Base-by-base conservation (phyloP, 2,113 vertebrate genomes). In the Urocitellus parryii region DNA sequence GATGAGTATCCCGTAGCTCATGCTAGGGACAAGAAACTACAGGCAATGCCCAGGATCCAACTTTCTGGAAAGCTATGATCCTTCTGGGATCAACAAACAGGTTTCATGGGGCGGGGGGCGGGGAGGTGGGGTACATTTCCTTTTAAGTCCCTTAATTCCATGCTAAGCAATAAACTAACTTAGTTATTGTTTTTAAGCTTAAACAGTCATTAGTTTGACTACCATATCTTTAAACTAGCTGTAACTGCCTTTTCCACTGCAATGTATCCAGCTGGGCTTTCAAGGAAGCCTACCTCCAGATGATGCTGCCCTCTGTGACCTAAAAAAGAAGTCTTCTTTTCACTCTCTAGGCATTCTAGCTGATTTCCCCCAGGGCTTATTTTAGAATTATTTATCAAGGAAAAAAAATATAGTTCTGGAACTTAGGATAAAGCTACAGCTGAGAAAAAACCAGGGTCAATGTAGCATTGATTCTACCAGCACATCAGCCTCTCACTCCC, bases 361-460 rank as follows among this genome's bases (percentile, higher is more conserved):
- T 91, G 74, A 63, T 61, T 77, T 87, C 51, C 72, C 67, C 48
- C 39, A 24, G 82, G 24, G 1, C 22, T 81, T 72, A 18, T 70
- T 70, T 2, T 37, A 80, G 89, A 97, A 84, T 61, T 58, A 37
- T n/a, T 67, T 84, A 63, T 34, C 53, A 48, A 84, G 34, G 45
- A 45, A 24, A 74, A 74, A 83, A 72, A 78, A 51, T 63, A 6
- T 6, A 68, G 42, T 9, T 53, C n/a, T 88, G 53, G 76, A 92
- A 79, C 73, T 51, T 83, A 17, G 76, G 17, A 32, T 68, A 78
- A 17, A 39, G 37, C 58, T 63, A 4, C 39, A 53, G 34, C 32
- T 73, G 8, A 63, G 74, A 16, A 61, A 78, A 86, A 11, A 86
- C 56, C 0, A 72, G 65, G 22, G 20, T 65, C 39, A 29, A 11